These are phyloP conservation scores for Eciton burchellii DNA, from an alignment of 1,140 invertebrate genomes.

Conservation along the genomic window DNA sequence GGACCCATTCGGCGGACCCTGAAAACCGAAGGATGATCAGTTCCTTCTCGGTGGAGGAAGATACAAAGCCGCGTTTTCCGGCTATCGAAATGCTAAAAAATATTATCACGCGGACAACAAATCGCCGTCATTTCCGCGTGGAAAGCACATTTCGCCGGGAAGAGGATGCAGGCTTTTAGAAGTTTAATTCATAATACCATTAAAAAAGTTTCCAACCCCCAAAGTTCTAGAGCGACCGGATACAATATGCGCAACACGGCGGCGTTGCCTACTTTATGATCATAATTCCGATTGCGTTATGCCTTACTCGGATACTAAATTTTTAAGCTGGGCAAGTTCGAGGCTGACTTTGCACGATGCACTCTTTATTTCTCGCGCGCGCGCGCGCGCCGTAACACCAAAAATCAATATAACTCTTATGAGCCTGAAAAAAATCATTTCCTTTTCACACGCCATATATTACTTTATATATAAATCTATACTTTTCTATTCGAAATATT, in stretches of 20 bases:
- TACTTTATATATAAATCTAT: no score
- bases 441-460: no score
- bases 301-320: constrained; percentile 37
- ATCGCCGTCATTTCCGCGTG: neutral
- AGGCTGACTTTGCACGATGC: neutral
- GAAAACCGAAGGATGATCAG: constrained; percentile 50
- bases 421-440: no score
- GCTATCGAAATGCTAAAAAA: neutral
- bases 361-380: neutral
- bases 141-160: neutral
- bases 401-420: no score
- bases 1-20: constrained; percentile 87
- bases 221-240: constrained; percentile 1
- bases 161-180: neutral
- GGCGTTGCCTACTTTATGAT: constrained; percentile 23
- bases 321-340: constrained; percentile 18
- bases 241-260: constrained; percentile 26
- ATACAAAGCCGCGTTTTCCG: neutral
- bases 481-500: neutral
- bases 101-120: neutral
- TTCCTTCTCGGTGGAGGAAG: no score
- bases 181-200: constrained; percentile 20
- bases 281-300: constrained; percentile 44
- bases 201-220: constrained; percentile 37
- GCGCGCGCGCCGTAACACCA: neutral